Evolutionary conservation across 1,140 invertebrate species (phyloP).

Genomic region (Diorhabda sublineata): DNA sequence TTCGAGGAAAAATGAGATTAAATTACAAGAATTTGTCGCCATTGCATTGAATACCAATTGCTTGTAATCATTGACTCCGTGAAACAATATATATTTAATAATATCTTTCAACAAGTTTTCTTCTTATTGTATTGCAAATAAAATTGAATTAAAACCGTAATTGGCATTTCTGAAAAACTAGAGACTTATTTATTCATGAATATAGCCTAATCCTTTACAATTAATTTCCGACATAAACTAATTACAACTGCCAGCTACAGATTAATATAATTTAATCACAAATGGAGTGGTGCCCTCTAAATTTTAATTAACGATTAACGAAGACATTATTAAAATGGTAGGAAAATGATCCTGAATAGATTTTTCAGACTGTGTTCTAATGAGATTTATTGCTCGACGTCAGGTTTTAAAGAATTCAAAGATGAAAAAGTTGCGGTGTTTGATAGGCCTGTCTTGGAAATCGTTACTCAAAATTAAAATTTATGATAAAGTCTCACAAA

Average conservation of each 20-base stretch:
- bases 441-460: background rate
- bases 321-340: background rate
- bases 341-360: conserved; percentile 1
- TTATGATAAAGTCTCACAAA: too few relatives aligned
- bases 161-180: conserved; percentile 9
- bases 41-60: too few relatives aligned
- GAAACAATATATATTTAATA: too few relatives aligned
- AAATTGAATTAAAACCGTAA: too few relatives aligned
- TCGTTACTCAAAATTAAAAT: background rate
- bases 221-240: background rate
- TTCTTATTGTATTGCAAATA: too few relatives aligned
- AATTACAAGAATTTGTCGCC: too few relatives aligned
- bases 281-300: background rate
- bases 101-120: too few relatives aligned
- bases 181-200: background rate
- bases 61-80: too few relatives aligned
- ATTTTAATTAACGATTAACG: conserved; percentile 1
- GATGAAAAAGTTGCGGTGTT: background rate
- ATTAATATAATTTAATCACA: background rate
- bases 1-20: too few relatives aligned
- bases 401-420: background rate
- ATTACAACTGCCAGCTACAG: conserved; percentile 1
- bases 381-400: background rate
- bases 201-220: background rate
- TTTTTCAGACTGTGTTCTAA: background rate